Evolutionary conservation across 2,113 vertebrate genomes (phyloP).

Genomic region (Dasypus novemcinctus): DNA sequence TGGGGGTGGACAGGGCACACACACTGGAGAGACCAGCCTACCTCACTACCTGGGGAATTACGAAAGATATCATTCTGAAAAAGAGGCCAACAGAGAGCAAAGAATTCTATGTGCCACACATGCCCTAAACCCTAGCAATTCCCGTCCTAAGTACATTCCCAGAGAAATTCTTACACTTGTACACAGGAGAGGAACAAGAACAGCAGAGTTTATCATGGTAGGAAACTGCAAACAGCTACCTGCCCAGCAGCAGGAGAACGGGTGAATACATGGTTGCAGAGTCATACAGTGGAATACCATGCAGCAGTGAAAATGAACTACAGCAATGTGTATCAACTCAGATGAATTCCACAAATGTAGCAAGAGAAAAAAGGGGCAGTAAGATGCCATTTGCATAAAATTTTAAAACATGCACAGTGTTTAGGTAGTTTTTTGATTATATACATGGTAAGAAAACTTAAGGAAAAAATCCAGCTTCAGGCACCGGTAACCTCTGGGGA

Average conservation of each 20-base stretch:
- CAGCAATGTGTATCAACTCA: rapidly evolving
- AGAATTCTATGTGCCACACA: background rate
- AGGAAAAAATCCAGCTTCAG: background rate
- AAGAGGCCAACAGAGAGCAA: too few species aligned
- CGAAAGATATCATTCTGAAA: too few species aligned
- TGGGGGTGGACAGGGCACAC: background rate
- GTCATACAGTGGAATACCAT: rapidly evolving
- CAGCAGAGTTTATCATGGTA: rapidly evolving
- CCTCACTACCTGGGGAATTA: too few species aligned
- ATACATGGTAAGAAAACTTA: background rate
- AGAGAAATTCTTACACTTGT: background rate
- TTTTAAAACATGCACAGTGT: background rate
- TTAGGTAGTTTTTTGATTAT: background rate
- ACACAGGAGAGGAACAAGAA: rapidly evolving
- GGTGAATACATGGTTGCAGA: rapidly evolving
- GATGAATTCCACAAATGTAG: rapidly evolving
- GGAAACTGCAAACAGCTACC: background rate
- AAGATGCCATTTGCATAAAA: background rate
- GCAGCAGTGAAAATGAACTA: background rate
- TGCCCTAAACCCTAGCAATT: background rate
- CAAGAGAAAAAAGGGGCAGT: background rate
- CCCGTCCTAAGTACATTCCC: rapidly evolving
- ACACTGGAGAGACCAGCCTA: too few species aligned
- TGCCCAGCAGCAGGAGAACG: background rate
- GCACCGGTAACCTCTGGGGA: background rate